Percentiles rank a stretch among this genome's conserved stretches.
These are phyloP conservation scores for Sclerodermus sp. DNA, from an alignment of 2,888 invertebrate species.

Conservation along the genomic window DNA sequence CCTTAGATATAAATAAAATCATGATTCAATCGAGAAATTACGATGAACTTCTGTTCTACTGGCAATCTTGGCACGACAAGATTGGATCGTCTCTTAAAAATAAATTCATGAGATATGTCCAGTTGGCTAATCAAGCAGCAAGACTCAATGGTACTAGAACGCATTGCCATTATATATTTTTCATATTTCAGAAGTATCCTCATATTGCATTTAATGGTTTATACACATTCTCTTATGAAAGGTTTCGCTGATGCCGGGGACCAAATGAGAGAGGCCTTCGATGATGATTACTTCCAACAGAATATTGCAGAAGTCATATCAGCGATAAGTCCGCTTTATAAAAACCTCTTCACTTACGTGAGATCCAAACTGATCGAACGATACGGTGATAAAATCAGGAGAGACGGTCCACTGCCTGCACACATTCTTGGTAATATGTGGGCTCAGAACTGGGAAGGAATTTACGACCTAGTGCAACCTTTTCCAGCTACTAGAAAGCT, in stretches of 20 bases:
- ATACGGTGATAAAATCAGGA: conserved; percentile 66
- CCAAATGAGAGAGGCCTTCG: conserved; percentile 76
- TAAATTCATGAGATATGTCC: conserved; percentile 76
- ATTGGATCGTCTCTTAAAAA: conserved; percentile 76
- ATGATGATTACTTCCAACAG: conserved; percentile 68
- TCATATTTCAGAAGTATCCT: conserved; percentile 1
- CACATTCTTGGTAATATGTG: conserved; percentile 85
- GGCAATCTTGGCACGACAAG: conserved; percentile 80
- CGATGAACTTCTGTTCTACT: conserved; percentile 74
- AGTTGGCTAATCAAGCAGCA: conserved; percentile 79
- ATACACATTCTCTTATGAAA: too few relatives aligned
- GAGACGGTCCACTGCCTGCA: conserved; percentile 80
- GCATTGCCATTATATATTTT: conserved; percentile 2
- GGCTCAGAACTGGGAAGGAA: conserved; percentile 80
- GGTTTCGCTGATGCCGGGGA: conserved; percentile 80
- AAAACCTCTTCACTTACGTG: conserved; percentile 82
- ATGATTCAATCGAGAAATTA: conserved; percentile 75
- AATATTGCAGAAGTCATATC: conserved; percentile 61
- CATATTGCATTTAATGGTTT: too few relatives aligned
- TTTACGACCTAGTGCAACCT: conserved; percentile 74
- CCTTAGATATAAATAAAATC: conserved; percentile 60
- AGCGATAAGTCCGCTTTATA: conserved; percentile 68
- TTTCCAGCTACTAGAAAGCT: conserved; percentile 70
- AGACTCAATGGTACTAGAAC: conserved; percentile 72
- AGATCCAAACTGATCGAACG: conserved; percentile 67